These are phyloP conservation scores for Panthera tigris DNA, from an alignment of 2,113 vertebrate genomes.

Conservation along the genomic window DNA sequence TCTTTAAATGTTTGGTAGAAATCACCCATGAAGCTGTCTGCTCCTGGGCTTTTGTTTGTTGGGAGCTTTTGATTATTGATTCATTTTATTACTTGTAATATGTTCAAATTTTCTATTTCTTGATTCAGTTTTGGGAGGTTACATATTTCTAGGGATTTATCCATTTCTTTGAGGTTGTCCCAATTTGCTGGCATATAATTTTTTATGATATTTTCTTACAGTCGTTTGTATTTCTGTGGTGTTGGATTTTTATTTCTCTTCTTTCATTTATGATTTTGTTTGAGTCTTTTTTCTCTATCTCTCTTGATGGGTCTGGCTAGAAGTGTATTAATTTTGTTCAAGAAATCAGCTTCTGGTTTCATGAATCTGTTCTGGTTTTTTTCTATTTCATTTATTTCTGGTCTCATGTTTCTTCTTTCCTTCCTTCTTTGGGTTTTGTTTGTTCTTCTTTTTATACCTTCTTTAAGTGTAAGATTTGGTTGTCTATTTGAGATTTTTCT, in stretches of 20 bases:
- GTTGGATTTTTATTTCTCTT: not conserved
- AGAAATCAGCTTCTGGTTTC: not conserved
- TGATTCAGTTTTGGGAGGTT: not conserved
- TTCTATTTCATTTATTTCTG: not conserved
- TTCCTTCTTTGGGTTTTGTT: not conserved
- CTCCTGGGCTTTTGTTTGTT: not conserved
- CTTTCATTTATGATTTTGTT: not conserved
- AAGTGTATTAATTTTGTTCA: not conserved
- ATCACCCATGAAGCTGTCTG: not conserved
- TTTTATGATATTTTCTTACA: not conserved
- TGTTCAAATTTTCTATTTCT: not conserved
- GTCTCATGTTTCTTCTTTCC: not conserved
- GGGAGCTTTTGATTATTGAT: not conserved
- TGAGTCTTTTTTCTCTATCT: not conserved
- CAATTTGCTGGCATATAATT: not conserved
- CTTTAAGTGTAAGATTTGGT: not conserved
- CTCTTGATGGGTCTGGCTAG: not conserved
- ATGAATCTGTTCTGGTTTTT: not conserved
- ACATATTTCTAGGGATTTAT: not conserved
- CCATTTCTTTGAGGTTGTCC: not conserved
- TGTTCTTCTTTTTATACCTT: not conserved
- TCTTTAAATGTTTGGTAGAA: not conserved
- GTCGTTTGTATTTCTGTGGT: not conserved
- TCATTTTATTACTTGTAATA: not conserved
- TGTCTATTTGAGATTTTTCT: not conserved